A percentile compares a stretch with the other conserved stretches of the same genome.
phyloP scores from a whole-genome alignment of 2,797 vertebrate species.

The Dryobates pubescens region DNA sequence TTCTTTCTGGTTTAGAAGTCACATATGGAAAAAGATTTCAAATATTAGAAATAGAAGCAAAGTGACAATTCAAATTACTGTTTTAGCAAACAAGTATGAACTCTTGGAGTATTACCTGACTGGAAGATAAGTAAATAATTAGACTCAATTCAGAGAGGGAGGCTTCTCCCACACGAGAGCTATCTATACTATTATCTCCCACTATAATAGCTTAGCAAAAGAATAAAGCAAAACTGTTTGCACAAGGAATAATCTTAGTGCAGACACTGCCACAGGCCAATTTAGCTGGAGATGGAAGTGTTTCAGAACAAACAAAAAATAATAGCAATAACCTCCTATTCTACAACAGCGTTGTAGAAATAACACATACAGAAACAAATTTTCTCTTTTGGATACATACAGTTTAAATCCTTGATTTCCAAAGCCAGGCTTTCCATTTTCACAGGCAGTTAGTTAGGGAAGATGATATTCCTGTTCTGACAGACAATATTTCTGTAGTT shows the following conservation, averaged over 20 bases:
- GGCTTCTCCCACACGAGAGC: neutral
- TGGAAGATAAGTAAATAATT: constrained; percentile 27
- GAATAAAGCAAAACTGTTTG: neutral
- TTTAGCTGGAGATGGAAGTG: neutral
- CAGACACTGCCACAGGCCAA: neutral
- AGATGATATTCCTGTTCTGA: neutral
- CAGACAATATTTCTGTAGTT: neutral
- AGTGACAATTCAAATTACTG: neutral
- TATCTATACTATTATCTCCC: neutral
- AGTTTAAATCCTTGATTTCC: neutral
- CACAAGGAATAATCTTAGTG: neutral
- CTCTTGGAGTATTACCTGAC: neutral
- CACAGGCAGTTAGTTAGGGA: neutral
- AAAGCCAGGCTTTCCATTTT: neutral
- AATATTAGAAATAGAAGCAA: neutral
- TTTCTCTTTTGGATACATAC: neutral
- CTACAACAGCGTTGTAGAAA: neutral
- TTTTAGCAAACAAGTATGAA: constrained; percentile 13
- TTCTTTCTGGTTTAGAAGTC: neutral
- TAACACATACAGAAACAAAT: no score
- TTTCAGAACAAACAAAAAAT: constrained; percentile 12
- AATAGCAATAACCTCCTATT: neutral
- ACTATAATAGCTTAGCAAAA: neutral
- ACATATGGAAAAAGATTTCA: neutral
- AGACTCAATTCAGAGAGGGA: neutral